Evolutionary conservation across 2,888 invertebrate genomes (phyloP).

Genomic region (Ctena decussata): DNA sequence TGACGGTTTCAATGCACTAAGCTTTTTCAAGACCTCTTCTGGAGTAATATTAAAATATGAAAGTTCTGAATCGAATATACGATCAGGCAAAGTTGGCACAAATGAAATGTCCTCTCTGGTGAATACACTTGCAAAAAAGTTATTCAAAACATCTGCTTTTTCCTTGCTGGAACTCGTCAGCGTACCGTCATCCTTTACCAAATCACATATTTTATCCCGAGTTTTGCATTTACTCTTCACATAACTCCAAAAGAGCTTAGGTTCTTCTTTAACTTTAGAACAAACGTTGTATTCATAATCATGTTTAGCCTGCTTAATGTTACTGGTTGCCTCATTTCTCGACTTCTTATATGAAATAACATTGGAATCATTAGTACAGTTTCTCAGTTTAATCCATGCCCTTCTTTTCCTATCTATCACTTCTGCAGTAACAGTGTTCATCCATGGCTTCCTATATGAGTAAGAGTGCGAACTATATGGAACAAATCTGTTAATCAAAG

Average conservation of each 20-base stretch:
- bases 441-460: too few relatives aligned
- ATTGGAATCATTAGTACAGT: neutral
- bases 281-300: neutral
- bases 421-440: too few relatives aligned
- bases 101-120: neutral
- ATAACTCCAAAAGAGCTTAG: conserved; percentile 7
- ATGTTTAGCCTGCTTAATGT: neutral
- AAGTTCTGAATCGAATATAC: neutral
- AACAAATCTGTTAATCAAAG: too few relatives aligned
- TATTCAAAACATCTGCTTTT: conserved; percentile 11
- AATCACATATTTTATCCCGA: conserved; percentile 6
- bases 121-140: conserved; percentile 13
- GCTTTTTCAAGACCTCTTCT: neutral
- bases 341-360: neutral
- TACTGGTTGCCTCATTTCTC: neutral
- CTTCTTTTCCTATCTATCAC: too few relatives aligned
- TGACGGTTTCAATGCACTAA: neutral
- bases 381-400: too few relatives aligned
- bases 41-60: neutral
- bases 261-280: neutral
- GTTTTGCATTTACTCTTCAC: conserved; percentile 13
- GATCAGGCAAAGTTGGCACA: neutral
- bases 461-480: too few relatives aligned
- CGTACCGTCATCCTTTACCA: neutral
- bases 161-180: neutral